Conservation (phyloP, 2,113 vertebrate species). For the Cathartes aura region DNA sequence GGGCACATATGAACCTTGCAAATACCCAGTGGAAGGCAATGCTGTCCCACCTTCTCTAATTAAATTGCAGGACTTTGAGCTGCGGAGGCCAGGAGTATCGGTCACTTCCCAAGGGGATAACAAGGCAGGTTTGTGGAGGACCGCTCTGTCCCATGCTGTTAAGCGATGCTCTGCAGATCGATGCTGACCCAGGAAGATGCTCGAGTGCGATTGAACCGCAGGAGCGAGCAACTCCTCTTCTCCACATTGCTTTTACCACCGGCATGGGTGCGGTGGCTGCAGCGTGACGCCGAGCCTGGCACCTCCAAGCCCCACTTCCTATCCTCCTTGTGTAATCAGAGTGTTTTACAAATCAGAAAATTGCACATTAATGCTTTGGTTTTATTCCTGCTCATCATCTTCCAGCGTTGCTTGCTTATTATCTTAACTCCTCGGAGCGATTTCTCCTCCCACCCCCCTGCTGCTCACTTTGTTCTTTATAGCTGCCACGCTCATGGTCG, state of each 20-base stretch:
- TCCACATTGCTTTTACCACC: fast-evolving
- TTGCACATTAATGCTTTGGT: neutral
- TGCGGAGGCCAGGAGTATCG: fast-evolving
- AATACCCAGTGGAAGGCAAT: neutral
- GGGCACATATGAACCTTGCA: neutral
- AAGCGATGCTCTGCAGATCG: neutral
- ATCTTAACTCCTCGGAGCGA: neutral
- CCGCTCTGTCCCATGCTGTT: neutral
- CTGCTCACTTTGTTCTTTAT: neutral
- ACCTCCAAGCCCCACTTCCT: neutral
- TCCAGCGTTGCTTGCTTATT: neutral
- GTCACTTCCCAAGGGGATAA: neutral
- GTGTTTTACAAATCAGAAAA: neutral
- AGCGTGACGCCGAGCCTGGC: fast-evolving
- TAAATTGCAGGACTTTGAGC: neutral
- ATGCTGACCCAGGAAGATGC: neutral
- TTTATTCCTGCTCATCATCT: neutral
- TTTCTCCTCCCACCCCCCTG: neutral
- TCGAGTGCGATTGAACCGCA: fast-evolving
- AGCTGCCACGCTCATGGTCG: neutral
- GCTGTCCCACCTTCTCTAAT: neutral
- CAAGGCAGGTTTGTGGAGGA: neutral
- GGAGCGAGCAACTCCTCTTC: neutral
- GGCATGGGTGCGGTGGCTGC: neutral
- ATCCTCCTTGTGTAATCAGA: neutral